Evolutionary conservation across 2,888 invertebrate genomes (phyloP).

Genomic region (Hypercompe scribonia): DNA sequence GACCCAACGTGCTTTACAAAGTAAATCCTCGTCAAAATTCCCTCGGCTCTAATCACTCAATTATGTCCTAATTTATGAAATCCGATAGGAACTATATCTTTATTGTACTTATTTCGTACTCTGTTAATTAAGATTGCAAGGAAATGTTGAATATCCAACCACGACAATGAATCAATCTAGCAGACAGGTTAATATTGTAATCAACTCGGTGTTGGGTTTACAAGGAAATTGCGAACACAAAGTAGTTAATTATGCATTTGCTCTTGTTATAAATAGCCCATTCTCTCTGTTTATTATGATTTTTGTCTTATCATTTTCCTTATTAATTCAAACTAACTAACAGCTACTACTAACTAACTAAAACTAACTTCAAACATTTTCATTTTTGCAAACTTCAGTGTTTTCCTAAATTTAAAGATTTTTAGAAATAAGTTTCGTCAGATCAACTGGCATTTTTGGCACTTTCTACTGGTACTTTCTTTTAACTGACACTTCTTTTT

Average conservation of each 20-base stretch:
- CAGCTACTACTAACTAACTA: no score
- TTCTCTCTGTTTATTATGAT: not conserved
- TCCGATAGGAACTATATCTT: not conserved
- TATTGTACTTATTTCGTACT: constrained; percentile 3
- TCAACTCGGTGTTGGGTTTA: constrained; percentile 4
- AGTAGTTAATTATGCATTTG: constrained; percentile 1
- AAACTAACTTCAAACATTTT: no score
- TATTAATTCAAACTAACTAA: no score
- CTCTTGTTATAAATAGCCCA: not conserved
- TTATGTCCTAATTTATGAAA: not conserved
- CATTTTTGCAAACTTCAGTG: no score
- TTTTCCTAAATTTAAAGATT: no score
- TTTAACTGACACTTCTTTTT: no score
- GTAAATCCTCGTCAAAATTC: not conserved
- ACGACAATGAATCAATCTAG: constrained; percentile 8
- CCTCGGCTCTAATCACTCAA: not conserved
- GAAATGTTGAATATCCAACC: constrained; percentile 4
- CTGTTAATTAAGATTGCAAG: constrained; percentile 9
- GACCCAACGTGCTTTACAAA: not conserved
- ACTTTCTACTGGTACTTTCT: no score
- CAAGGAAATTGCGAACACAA: not conserved
- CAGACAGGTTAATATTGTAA: constrained; percentile 11
- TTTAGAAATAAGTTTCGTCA: no score
- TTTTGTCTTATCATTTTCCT: not conserved
- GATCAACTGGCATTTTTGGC: no score